Base-by-base conservation (phyloP, 2,888 invertebrate genomes). In the Cremastobaeus sp. region DNA sequence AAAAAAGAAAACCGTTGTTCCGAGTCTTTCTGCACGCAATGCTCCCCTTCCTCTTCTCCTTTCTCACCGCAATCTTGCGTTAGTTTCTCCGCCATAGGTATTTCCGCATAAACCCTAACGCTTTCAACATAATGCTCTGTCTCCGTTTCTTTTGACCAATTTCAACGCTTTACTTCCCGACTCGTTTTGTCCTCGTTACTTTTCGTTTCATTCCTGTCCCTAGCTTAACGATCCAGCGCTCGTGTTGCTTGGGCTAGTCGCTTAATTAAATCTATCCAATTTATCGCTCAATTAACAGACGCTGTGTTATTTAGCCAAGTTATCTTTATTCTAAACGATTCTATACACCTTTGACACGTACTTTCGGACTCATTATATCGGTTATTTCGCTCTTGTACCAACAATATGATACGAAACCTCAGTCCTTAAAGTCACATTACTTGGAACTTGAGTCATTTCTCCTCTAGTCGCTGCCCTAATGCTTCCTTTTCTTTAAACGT, bases 1-100 rank as follows among this genome's bases (percentile, higher is more conserved):
- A 86, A 85, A 86, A 77, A 60, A 74, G 69, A 74, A 65, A 74
- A 70, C 57, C 57, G 72, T 75, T 79, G 73, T 77, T 70, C 59
- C 60, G 18, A 64, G 48, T 57, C 79, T 80, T 78, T 69, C 68
- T 77, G 73, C 71, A 69, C 69, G 35, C 55, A 52, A 59, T 74
- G 57, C 45, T 65, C 69, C 35, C 59, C 43, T 52, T 70, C 32
- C 65, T 64, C 64, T 39, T 18, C 52, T 62, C 60, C 30, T 39
- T 62, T 43, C 48, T 50, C 43, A 57, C 52, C 50, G 18, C 50
- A 69, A 54, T 60, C 60, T 69, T 69, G 69, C 48, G 47, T 54
- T 59, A 62, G 60, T 71, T 71, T 75, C 71, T 75, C 71, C 74
- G 74, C 70, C 74, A 74, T 66, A 41, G 57, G 52, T 54, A 60